Evolutionary conservation across 1,140 invertebrate species (phyloP), one percentile per base, ranked within the genome.

Genomic region (Samia ricini): DNA sequence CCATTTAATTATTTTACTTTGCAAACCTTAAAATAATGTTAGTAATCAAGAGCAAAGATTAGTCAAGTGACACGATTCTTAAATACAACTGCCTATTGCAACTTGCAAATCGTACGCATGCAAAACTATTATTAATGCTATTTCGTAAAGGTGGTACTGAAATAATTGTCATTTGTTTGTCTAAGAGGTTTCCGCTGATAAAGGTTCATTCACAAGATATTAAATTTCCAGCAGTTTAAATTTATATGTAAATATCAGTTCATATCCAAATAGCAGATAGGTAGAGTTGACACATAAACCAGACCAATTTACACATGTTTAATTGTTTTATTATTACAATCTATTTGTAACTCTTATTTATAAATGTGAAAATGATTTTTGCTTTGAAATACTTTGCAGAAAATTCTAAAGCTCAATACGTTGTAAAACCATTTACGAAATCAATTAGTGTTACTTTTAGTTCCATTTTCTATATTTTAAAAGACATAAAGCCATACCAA

Each of bases 131-230:
- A 23, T 23, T 52, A 52, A 52, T n/a, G 51, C 21, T 23, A 52
- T 52, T 52, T 52, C 51, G 51, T 22, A 52, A 52, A 52, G 15
- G 33, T 12, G 12, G 20, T 21, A 52, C 1, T 12, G 22, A 52
- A 52, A 52, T 20, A 52, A 52, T 52, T 52, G 51, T 52, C 51
- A 52, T 52, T 7, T 23, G 51, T 22, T 52, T 52, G 20, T 21
- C 19, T 23, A 42, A 42, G 33, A 42, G 12, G 33, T 42, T 42
- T 15, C 12, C 12, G 8, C n/a, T 42, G 33, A 15, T 15, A 42
- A 42, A 42, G 7, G 0, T 42, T 15, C 15, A 42, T 42, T 15
- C 33, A 15, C 1, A 36, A 42, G 12, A 42, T 3, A 10, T 42
- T 42, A 3, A 3, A 42, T 10, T 42, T 42, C 12, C n/a, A 10